These are phyloP conservation scores for Phenganax marumi DNA, from an alignment of 92 coral and sea anemone genomes.

Conservation along the genomic window DNA sequence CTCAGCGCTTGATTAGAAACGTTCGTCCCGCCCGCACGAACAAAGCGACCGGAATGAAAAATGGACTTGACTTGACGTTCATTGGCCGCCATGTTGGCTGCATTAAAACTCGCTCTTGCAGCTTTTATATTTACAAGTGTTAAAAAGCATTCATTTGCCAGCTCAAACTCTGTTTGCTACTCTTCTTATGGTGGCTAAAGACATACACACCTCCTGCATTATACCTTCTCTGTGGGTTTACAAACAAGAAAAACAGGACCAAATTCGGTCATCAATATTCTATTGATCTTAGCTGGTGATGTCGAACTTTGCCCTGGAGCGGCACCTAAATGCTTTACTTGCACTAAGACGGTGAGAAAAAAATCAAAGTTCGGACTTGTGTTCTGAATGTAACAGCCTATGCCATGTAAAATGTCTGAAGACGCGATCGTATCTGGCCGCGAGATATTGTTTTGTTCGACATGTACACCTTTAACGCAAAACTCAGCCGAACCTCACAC, in stretches of 20 bases:
- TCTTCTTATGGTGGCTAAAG: constrained; percentile 14
- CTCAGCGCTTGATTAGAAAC: no score
- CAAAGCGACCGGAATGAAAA: no score
- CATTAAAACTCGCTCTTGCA: not conserved
- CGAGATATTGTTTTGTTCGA: not conserved
- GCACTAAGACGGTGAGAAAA: not conserved
- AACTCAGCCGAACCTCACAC: not conserved
- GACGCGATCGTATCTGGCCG: not conserved
- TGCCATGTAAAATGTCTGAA: not conserved
- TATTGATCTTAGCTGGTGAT: not conserved
- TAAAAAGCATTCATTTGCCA: constrained; percentile 11
- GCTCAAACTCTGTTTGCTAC: not conserved
- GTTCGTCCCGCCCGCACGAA: no score
- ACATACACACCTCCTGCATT: not conserved
- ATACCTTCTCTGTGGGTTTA: not conserved
- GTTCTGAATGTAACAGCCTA: not conserved
- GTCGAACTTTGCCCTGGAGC: not conserved
- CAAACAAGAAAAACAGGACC: not conserved
- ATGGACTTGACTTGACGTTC: no score
- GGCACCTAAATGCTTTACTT: not conserved
- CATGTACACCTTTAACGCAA: not conserved
- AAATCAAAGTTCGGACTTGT: not conserved
- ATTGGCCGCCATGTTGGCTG: constrained; percentile 8
- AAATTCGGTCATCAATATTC: no score
- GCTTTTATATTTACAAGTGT: not conserved